phyloP scores from a whole-genome alignment of 2,797 vertebrate genomes.

The Thunnus albacares region DNA sequence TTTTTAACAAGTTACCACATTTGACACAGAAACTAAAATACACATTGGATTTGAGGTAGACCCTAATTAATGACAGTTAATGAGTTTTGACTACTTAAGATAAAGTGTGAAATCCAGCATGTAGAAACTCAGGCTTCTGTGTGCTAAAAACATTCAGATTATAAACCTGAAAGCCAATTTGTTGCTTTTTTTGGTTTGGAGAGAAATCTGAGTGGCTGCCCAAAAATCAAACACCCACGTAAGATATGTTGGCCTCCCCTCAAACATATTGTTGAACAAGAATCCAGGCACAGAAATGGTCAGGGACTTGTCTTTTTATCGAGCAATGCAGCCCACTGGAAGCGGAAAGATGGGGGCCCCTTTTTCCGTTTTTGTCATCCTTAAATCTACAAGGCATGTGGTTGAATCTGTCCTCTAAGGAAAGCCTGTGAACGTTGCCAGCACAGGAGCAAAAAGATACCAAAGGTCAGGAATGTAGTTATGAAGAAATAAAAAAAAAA shows the following conservation, averaged over 20 bases:
- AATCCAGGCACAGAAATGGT: conserved; percentile 52
- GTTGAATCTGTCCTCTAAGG: conserved; percentile 39
- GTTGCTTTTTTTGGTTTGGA: conserved; percentile 40
- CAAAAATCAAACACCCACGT: conserved; percentile 62
- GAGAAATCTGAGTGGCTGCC: conserved; percentile 48
- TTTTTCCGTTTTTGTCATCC: conserved; percentile 46
- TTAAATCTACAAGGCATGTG: conserved; percentile 57
- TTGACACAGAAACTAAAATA: conserved; percentile 44
- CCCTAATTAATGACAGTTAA: conserved; percentile 67
- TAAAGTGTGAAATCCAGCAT: conserved; percentile 57
- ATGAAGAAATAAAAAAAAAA: conserved; percentile 74
- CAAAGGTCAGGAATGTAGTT: conserved; percentile 70
- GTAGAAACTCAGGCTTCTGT: conserved; percentile 25
- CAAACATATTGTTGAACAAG: conserved; percentile 59
- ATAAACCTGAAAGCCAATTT: conserved; percentile 32
- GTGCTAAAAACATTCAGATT: conserved; percentile 27
- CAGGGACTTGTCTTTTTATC: conserved; percentile 53
- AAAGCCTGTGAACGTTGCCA: conserved; percentile 51
- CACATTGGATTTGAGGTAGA: conserved; percentile 39
- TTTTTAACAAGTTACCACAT: conserved; percentile 23
- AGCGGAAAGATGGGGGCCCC: conserved; percentile 20
- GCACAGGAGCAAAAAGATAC: conserved; percentile 51
- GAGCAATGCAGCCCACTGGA: conserved; percentile 52
- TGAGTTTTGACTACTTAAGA: conserved; percentile 56
- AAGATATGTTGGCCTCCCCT: conserved; percentile 60